Conservation (phyloP, 2,113 vertebrate genomes). For the Oncorhynchus masou region DNA sequence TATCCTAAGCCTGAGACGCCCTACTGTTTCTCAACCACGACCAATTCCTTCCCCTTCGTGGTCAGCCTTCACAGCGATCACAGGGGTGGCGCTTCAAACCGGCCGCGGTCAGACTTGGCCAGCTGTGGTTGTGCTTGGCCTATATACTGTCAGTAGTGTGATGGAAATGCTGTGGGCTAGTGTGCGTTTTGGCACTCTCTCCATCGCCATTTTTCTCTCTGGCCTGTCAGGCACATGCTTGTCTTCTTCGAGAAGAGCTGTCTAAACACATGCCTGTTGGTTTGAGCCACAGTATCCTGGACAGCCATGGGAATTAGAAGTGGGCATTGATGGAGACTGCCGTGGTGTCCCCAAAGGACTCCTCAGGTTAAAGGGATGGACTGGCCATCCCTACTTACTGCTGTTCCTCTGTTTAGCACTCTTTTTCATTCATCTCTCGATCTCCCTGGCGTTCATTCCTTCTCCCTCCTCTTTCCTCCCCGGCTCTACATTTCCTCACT, state of each 20-base stretch:
- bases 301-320: not conserved
- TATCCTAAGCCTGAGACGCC: constrained; percentile 37
- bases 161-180: constrained; percentile 41
- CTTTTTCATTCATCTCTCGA: constrained; percentile 1
- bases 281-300: not conserved
- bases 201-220: not conserved
- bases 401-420: not conserved
- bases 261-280: not conserved
- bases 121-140: constrained; percentile 44
- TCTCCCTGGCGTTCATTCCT: not conserved
- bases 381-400: not conserved
- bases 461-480: not conserved
- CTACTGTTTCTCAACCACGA: constrained; percentile 22
- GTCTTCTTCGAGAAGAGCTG: not conserved
- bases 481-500: constrained; percentile 4
- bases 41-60: not conserved
- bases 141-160: constrained; percentile 17
- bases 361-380: not conserved
- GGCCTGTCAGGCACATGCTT: not conserved
- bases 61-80: not conserved
- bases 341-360: not conserved
- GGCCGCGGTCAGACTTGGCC: constrained; percentile 40
- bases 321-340: not conserved
- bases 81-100: constrained; percentile 12
- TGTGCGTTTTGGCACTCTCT: constrained; percentile 2